A percentile compares a stretch with the other conserved stretches of the same genome.
These are phyloP conservation scores for Ammodytes dubius DNA, from an alignment of 2,113 vertebrate genomes.

Conservation along the genomic window DNA sequence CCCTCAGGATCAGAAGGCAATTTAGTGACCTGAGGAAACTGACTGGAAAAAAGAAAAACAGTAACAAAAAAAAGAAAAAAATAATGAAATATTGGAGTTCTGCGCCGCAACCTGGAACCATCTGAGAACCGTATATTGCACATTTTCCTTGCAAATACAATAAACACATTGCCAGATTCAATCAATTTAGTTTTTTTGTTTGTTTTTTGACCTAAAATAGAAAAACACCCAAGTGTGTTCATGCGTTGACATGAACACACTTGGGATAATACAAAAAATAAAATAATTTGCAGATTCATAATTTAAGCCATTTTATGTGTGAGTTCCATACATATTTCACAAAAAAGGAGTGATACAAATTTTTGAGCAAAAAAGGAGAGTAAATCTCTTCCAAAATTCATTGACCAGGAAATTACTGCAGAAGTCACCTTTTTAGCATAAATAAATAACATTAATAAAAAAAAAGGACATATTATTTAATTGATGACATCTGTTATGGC, in stretches of 20 bases:
- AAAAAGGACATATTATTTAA: slow-evolving; percentile 50
- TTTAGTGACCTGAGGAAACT: slow-evolving; percentile 82
- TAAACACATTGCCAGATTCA: slow-evolving; percentile 65
- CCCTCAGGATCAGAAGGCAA: slow-evolving; percentile 79
- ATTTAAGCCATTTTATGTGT: slow-evolving; percentile 61
- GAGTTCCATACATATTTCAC: slow-evolving; percentile 45
- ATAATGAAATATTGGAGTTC: slow-evolving; percentile 54
- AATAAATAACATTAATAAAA: slow-evolving; percentile 72
- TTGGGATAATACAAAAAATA: slow-evolving; percentile 22
- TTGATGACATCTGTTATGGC: slow-evolving; percentile 57
- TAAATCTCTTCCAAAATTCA: slow-evolving; percentile 42
- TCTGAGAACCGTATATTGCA: slow-evolving; percentile 85
- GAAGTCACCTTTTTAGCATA: slow-evolving; percentile 58
- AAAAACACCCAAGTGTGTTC: slow-evolving; percentile 36
- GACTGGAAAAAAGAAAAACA: slow-evolving; percentile 62
- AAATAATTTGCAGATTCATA: slow-evolving; percentile 40
- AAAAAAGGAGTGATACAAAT: slow-evolving; percentile 21
- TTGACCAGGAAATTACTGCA: slow-evolving; percentile 47
- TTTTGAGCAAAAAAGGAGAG: neutral
- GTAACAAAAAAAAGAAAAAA: neutral
- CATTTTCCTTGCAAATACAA: slow-evolving; percentile 80
- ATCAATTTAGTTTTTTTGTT: slow-evolving; percentile 13
- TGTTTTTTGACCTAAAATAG: slow-evolving; percentile 33
- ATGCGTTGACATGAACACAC: slow-evolving; percentile 37
- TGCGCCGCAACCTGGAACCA: slow-evolving; percentile 71